Percentiles rank a stretch among this genome's conserved stretches.
These are phyloP conservation scores for Ibidorhyncha struthersii DNA, from an alignment of 2,113 vertebrate species.

Conservation along the genomic window DNA sequence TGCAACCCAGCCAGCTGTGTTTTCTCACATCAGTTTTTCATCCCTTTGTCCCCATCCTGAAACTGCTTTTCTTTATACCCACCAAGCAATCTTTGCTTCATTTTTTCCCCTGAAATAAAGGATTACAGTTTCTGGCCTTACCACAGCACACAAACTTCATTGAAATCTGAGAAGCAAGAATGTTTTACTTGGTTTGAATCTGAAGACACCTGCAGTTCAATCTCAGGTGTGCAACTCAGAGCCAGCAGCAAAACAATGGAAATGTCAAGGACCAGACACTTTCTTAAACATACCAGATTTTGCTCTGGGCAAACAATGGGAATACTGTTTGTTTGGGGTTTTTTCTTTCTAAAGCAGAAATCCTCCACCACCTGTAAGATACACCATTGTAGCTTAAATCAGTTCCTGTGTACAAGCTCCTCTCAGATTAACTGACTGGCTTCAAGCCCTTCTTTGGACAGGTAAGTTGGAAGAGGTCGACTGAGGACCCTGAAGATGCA, in stretches of 20 bases:
- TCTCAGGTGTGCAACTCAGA: neutral
- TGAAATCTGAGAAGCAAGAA: conserved; percentile 38
- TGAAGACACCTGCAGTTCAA: conserved; percentile 3
- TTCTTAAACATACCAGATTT: neutral
- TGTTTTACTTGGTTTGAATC: neutral
- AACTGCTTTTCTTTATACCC: neutral
- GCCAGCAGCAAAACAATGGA: neutral
- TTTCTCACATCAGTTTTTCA: neutral
- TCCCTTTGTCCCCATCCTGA: neutral
- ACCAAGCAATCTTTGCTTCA: neutral
- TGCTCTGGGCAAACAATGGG: neutral
- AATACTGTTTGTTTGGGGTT: neutral
- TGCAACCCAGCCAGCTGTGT: neutral
- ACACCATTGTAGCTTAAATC: neutral
- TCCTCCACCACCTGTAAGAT: neutral
- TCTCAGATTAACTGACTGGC: neutral
- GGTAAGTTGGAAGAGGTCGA: neutral
- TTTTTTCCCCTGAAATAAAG: neutral
- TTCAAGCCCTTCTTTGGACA: neutral
- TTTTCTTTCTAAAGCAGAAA: neutral
- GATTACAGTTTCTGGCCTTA: neutral
- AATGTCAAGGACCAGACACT: neutral
- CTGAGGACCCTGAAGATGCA: neutral
- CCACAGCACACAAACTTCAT: neutral
- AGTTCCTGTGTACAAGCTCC: neutral